Evolutionary conservation across 1,140 invertebrate genomes (phyloP), one percentile per base, ranked within the genome.

Genomic region (Orius laevigatus): DNA sequence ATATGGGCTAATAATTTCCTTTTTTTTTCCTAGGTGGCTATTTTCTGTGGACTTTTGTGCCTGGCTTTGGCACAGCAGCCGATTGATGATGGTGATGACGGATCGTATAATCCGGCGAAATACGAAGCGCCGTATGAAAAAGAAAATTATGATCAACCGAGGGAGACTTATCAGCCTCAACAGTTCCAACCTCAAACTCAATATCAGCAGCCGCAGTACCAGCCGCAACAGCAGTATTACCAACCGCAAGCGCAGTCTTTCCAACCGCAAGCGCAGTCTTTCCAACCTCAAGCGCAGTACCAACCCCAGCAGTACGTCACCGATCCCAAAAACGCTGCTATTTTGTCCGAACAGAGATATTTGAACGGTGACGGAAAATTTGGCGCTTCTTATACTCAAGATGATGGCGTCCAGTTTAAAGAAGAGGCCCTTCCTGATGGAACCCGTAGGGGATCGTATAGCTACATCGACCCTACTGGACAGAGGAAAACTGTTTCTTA

Each of bases 401-500:
- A 87, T 59, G 84, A 90, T 65, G 84, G 84, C 10, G 84, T 85
- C 10, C 72, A 86, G 60, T 87, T 87, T 64, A 87, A 88, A 60
- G 84, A 89, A 65, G 83, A 85, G 58, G 81, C 81, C 35, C 81
- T 84, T 59, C 70, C 77, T 8, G 79, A 85, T 55, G 86, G 86
- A 48, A 84, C 81, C 62, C 76, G 85, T 34, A 73, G 74, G 52
- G 87, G 86, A 42, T 77, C 75, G 42, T 91, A 90, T 65, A 85
- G 81, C 45, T 90, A 89, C 63, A 75, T 89, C 19, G 86, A 89
- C 65, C 81, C 84, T 3, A 78, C 70, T 15, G 85, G 85, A 9
- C 76, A 87, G 61, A 73, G 76, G 54, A 75, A 82, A 53, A 85
- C 81, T 1, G 76, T 90, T 52, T 74, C 75, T 31, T 91, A 90